Evolutionary conservation across 1,140 invertebrate species (phyloP).

Genomic region (Pachypeltis micranthus): DNA sequence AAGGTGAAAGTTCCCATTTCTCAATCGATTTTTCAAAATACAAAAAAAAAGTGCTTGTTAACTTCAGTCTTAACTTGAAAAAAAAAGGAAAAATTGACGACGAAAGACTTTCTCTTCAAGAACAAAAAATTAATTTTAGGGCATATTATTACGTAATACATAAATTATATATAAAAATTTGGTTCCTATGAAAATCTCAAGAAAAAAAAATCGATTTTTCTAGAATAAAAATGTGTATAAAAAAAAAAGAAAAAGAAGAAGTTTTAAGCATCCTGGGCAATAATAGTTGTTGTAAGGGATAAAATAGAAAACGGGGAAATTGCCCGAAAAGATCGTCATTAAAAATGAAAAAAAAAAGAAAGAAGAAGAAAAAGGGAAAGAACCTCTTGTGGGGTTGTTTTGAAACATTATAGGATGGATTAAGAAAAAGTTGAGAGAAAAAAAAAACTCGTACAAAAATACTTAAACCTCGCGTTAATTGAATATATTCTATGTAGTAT

Average conservation of each 20-base stretch:
- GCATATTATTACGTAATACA: conserved; percentile 2
- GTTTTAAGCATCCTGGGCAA: conserved; percentile 10
- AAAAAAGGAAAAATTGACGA: background rate
- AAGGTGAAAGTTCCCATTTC: no score
- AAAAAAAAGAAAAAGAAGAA: background rate
- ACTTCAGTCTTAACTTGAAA: background rate
- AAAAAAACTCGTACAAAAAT: conserved; percentile 25
- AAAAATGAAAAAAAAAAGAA: background rate
- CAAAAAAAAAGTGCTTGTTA: conserved; percentile 2
- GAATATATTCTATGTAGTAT: conserved; percentile 27
- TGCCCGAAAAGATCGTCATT: background rate
- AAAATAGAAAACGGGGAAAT: background rate
- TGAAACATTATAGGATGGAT: background rate
- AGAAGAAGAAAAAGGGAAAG: background rate
- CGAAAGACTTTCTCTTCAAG: background rate
- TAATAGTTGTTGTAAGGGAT: conserved; percentile 16
- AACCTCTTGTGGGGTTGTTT: background rate
- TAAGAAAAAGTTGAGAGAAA: background rate
- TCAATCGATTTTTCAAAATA: background rate
- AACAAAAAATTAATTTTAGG: background rate
- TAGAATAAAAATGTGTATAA: conserved; percentile 8
- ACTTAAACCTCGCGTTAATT: conserved; percentile 27
- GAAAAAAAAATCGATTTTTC: conserved; percentile 13
- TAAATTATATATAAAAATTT: conserved; percentile 14
- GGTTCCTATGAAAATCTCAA: conserved; percentile 7